Evolutionary conservation across 2,113 vertebrate species (phyloP), one percentile per base, ranked within the genome.

Genomic region (Zapornia atra): DNA sequence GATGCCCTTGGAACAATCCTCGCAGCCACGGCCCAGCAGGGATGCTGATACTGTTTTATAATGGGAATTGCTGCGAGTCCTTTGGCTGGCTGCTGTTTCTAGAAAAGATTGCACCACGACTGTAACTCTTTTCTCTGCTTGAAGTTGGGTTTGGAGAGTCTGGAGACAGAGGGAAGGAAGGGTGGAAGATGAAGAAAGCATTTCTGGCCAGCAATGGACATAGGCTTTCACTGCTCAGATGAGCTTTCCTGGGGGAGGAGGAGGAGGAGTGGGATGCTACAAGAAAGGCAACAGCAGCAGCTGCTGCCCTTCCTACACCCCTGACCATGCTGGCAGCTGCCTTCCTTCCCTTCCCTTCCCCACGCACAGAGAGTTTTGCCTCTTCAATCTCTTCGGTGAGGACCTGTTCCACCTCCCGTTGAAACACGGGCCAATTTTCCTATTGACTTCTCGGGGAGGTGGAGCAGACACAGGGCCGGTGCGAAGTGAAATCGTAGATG

Each of bases 261-360:
- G 56, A 85, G 86, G 79, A 77, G 28, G 63, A 88, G 64, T n/a
- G 84, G 78, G 86, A 53, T 87, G 65, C 70, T 70, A 3, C 66
- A 44, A 92, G 77, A 76, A 84, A 72, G 80, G 92, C 82, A 81
- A 78, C 57, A 40, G 64, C 78, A 89, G 88, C 94, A 97, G 97
- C 96, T 96, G 97, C 90, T 77, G 76, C 50, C 54, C 56, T 33
- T 64, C 82, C 80, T 57, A 29, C 33, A 31, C 80, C 76, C 13
- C 61, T 7, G 3, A 22, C 20, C 56, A 38, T 0, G 4, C 56
- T 84, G 75, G 88, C 90, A 94, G 93, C 96, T 96, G 95, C 83
- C n/a, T 82, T 40, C 83, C n/a, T 82, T 40, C 57, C 59, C n/a
- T 82, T 40, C 57, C 59, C 44, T 77, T 94, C 71, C 75, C 77